Evolutionary conservation across 1,140 invertebrate genomes (phyloP).

Genomic region (Apis cerana): DNA sequence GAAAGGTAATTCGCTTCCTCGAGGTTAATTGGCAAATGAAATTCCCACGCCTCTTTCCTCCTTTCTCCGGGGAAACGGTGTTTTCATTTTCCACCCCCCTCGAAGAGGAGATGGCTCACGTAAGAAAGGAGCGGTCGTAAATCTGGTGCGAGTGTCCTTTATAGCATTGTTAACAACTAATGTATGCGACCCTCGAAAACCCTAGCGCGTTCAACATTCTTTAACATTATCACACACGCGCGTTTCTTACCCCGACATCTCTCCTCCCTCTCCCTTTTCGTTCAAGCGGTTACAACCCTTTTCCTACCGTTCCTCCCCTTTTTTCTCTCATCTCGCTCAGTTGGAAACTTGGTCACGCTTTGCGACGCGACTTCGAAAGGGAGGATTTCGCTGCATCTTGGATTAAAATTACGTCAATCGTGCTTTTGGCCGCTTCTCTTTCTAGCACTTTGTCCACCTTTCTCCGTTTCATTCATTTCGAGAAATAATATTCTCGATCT

Average conservation of each 20-base stretch:
- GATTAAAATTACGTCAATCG: no score
- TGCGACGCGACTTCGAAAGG: no score
- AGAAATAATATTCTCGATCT: no score
- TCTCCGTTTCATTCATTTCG: no score
- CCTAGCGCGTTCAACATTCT: constrained; percentile 79
- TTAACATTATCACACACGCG: constrained; percentile 82
- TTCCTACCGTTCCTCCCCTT: constrained; percentile 41
- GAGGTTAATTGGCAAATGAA: constrained; percentile 11
- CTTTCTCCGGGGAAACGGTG: no score
- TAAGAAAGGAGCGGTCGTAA: constrained; percentile 76
- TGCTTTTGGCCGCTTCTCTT: no score
- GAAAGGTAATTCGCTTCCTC: no score
- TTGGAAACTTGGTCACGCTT: constrained; percentile 54
- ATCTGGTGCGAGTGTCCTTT: constrained; percentile 80
- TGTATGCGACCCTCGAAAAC: constrained; percentile 75
- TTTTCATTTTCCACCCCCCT: constrained; percentile 26
- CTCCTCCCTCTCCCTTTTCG: constrained; percentile 11
- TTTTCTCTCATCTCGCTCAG: no score
- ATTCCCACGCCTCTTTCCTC: constrained; percentile 16
- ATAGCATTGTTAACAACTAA: constrained; percentile 82
- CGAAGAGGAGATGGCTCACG: constrained; percentile 60
- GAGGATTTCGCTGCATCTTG: no score
- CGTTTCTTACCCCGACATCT: constrained; percentile 52
- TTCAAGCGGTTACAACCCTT: not conserved
- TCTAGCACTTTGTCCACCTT: no score